Evolutionary conservation across 2,797 vertebrate species (phyloP).

Genomic region (Thamnophis elegans): DNA sequence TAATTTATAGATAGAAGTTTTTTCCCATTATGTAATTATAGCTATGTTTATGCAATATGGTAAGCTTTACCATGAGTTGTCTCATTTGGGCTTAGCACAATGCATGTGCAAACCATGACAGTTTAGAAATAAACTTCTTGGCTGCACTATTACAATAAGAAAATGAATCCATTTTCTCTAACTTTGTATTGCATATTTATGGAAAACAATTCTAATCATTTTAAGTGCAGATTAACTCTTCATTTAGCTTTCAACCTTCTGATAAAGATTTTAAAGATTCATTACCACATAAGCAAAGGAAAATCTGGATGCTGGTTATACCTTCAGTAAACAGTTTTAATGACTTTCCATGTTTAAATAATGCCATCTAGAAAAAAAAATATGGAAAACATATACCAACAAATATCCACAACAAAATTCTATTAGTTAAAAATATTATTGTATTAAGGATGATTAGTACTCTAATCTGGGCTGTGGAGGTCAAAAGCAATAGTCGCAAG

Average conservation of each 20-base stretch:
- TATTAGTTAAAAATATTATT: conserved; percentile 22
- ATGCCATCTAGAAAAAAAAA: background rate
- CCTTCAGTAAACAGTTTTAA: background rate
- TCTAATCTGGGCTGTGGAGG: background rate
- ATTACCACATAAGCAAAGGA: background rate
- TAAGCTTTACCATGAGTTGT: background rate
- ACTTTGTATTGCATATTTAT: background rate
- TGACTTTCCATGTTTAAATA: background rate
- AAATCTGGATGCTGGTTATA: background rate
- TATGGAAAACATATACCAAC: background rate
- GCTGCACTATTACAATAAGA: background rate
- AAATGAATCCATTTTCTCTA: background rate
- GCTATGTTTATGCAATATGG: background rate
- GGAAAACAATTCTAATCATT: background rate
- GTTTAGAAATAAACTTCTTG: background rate
- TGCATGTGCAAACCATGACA: background rate
- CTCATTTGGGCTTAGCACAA: background rate
- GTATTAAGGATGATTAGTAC: background rate
- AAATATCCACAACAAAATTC: conserved; percentile 18
- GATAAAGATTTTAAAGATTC: background rate
- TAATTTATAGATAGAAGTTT: background rate
- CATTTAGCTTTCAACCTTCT: background rate
- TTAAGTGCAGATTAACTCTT: background rate
- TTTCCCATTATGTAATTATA: background rate
- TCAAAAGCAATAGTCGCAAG: conserved; percentile 7